A percentile compares a stretch with the other conserved stretches of the same genome.
These are phyloP conservation scores for Coreoperca whiteheadi DNA, from an alignment of 2,113 vertebrate genomes.

Conservation along the genomic window DNA sequence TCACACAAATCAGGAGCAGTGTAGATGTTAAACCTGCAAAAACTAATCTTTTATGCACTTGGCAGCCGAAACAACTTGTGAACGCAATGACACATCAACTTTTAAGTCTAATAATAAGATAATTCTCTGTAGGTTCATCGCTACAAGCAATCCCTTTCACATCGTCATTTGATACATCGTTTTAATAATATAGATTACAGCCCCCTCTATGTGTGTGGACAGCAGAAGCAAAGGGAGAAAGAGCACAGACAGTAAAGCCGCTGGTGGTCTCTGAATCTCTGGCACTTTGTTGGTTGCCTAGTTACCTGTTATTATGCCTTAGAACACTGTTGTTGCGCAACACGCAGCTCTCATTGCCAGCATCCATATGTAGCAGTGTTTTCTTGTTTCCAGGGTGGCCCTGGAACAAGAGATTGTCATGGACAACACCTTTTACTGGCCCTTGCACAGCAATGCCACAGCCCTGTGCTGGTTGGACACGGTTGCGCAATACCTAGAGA, in stretches of 20 bases:
- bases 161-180: neutral
- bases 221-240: neutral
- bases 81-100: neutral
- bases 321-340: conserved; percentile 89
- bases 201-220: neutral
- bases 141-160: neutral
- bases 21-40: neutral
- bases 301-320: conserved; percentile 82
- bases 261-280: neutral
- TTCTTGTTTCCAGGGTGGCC: conserved; percentile 85
- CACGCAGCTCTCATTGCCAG: conserved; percentile 84
- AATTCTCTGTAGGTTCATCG: neutral
- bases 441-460: conserved; percentile 89
- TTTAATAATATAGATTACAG: neutral
- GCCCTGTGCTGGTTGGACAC: conserved; percentile 88
- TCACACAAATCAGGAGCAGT: neutral
- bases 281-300: conserved; percentile 15
- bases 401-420: conserved; percentile 92
- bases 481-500: conserved; percentile 89
- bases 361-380: conserved; percentile 82
- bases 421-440: conserved; percentile 87
- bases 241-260: neutral
- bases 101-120: neutral
- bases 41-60: neutral
- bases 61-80: neutral